Base-by-base conservation (phyloP, 1,140 invertebrate species). In the Homalodisca vitripennis region DNA sequence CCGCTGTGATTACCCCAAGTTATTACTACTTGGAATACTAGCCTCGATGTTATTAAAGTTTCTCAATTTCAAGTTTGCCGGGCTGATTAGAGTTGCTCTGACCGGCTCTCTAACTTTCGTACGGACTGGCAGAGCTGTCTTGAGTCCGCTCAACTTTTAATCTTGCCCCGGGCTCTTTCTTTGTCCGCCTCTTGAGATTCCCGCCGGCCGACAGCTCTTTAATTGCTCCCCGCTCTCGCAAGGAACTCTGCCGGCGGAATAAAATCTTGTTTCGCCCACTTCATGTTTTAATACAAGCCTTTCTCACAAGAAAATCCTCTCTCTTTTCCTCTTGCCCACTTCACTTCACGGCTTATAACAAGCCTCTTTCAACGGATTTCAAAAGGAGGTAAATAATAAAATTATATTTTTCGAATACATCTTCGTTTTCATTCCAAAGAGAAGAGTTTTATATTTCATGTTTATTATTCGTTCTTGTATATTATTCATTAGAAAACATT, bases 31-130 rank as follows among this genome's bases (percentile, higher is more conserved):
- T 68, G 53, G 66, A 48, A 31, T 22, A 64, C 34, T 55, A 55
- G 22, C n/a, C 66, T 68, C n/a, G 66, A 68, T 53, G 66, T 68
- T 68, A 68, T 68, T 68, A 68, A 68, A 68, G 66, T 68, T 68
- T 57, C 48, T 48, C 66, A 68, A 68, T 68, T 68, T 68, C 66
- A 68, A 68, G 66, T 68, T 68, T 68, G 65, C 24, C 24, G 27
- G 14, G 13, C 55, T 24, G 55, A 68, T 68, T 68, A 68, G 48
- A 68, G 53, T 53, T 31, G 47, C n/a, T 27, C 27, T 27, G 29
- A n/a, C 62, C 6, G 32, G 29, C 32, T 55, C 27, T 10, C 13
- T 20, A 2, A 30, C n/a, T 22, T 46, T 24, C 64, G 14, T 12
- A 66, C 34, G 41, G 41, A 29, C 41, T 46, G 41, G 2, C 30